Evolutionary conservation across 2,888 invertebrate genomes (phyloP).

Genomic region (Caenorhabditis auriculariae): DNA sequence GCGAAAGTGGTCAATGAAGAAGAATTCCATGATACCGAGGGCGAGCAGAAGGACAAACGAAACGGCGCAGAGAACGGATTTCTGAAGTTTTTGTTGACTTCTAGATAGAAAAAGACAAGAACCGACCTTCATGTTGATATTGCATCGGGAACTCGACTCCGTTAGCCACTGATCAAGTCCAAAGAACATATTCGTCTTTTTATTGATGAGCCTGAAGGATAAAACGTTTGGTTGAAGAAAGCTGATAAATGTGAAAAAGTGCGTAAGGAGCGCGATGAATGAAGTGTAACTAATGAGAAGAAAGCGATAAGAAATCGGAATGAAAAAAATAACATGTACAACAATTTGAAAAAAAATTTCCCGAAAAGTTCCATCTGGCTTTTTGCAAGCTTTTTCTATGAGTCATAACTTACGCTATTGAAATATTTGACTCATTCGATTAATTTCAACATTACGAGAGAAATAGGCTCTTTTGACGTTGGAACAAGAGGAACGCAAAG

Average conservation of each 20-base stretch:
- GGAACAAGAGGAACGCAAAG: constrained; percentile 3
- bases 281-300: constrained; percentile 1
- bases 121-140: constrained; percentile 24
- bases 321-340: constrained; percentile 1
- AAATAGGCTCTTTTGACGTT: constrained; percentile 13
- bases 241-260: neutral
- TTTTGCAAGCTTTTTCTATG: neutral
- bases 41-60: constrained; percentile 26
- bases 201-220: neutral
- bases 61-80: constrained; percentile 22
- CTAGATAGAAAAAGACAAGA: neutral
- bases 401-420: neutral
- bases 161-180: constrained; percentile 23
- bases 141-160: constrained; percentile 12
- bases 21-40: constrained; percentile 32
- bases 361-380: neutral
- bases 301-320: neutral
- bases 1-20: constrained; percentile 43
- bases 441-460: neutral
- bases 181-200: constrained; percentile 20
- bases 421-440: neutral
- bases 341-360: constrained; percentile 3
- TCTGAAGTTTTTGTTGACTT: constrained; percentile 13
- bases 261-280: neutral
- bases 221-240: neutral